Percentiles rank a stretch among this genome's conserved stretches.
Evolutionary conservation across 2,113 vertebrate species (phyloP).

Genomic region (Lates calcarifer): DNA sequence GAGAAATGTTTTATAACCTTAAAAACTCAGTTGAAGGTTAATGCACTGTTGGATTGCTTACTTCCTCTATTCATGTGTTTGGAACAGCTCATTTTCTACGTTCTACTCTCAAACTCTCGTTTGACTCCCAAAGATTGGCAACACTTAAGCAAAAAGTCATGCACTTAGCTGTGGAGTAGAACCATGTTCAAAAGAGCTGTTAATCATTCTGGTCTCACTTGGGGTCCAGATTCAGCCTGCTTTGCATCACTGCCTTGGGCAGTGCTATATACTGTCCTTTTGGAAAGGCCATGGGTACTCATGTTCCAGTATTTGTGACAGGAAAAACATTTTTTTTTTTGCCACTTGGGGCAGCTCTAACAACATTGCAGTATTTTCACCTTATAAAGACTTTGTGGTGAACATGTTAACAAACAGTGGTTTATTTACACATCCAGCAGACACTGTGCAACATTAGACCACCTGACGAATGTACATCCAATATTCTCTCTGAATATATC

Average conservation of each 20-base stretch:
- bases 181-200: constrained; percentile 10
- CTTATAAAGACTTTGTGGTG: background rate
- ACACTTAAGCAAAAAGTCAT: constrained; percentile 22
- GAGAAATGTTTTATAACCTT: background rate
- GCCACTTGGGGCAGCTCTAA: too few relatives aligned
- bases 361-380: background rate
- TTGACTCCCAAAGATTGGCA: background rate
- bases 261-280: constrained; percentile 3
- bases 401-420: background rate
- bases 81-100: constrained; percentile 4
- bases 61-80: constrained; percentile 2
- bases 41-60: background rate
- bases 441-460: too few relatives aligned
- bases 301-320: background rate
- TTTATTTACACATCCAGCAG: background rate
- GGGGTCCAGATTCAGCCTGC: background rate
- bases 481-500: background rate
- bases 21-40: background rate
- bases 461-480: background rate
- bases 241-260: background rate
- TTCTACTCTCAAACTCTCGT: too few relatives aligned
- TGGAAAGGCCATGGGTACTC: background rate
- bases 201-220: constrained; percentile 1
- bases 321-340: background rate
- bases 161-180: constrained; percentile 5